Evolutionary conservation across 2,113 vertebrate species (phyloP).

Genomic region (Phalacrocorax brasilianus): DNA sequence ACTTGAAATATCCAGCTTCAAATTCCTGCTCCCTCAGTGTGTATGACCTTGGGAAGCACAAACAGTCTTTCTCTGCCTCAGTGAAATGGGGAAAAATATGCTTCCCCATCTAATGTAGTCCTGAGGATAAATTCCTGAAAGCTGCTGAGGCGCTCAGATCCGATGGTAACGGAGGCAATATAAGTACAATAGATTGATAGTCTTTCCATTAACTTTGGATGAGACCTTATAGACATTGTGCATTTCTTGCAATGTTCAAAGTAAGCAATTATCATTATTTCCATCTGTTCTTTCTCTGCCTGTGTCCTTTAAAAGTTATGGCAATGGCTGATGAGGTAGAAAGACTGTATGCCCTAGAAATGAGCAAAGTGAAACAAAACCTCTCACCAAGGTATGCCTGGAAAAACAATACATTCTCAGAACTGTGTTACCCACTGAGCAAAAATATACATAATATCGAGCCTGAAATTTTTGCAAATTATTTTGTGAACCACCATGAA

Average conservation of each 20-base stretch:
- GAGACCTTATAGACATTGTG: not conserved
- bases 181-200: not conserved
- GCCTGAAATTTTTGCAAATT: not conserved
- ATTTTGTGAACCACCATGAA: not conserved
- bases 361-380: not conserved
- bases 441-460: not conserved
- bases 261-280: slow-evolving; percentile 36
- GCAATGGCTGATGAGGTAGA: not conserved
- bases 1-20: not conserved
- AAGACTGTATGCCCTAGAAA: not conserved
- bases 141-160: not conserved
- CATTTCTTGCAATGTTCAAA: not conserved
- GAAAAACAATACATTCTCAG: not conserved
- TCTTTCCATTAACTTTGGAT: slow-evolving; percentile 25
- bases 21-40: not conserved
- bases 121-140: not conserved
- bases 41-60: not conserved
- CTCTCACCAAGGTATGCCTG: not conserved
- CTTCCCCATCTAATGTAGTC: not conserved
- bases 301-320: not conserved
- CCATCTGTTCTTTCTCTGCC: slow-evolving; percentile 27
- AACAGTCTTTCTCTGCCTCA: not conserved
- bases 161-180: not conserved
- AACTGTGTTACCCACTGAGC: not conserved
- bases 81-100: not conserved